Base-by-base conservation (phyloP, 2,888 invertebrate species). In the Trilocha varians region DNA sequence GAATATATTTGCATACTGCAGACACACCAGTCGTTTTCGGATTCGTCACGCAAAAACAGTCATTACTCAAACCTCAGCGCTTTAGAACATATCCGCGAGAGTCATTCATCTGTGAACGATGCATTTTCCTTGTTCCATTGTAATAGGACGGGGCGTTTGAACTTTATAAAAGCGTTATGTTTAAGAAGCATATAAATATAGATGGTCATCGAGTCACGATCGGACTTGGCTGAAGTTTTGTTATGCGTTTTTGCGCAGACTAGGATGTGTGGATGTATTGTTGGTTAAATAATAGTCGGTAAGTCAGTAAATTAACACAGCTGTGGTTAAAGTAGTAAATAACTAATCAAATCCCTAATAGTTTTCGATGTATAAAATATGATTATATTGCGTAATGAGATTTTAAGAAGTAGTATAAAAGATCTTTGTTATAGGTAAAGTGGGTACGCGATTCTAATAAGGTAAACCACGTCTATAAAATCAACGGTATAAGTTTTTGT, bases 61-160 rank as follows among this genome's bases (percentile, higher is more conserved):
- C 25, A 25, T 25, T 3, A 25, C 11, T 25, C 25, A 25, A 9
- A 25, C 6, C 25, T 11, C 25, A 6, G 25, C 6, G 25, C 25
- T 11, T 25, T 4, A 25, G 11, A 25, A 25, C 25, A 38, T 38
- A 38, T 36, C 40, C 45, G 40, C 42, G 45, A 42, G 42, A 42
- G 40, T 38, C 17, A 18, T 32, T 32, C 32, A 34, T 40, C 37
- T 37, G 35, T 40, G 36, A 39, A 38, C 36, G 41, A 42, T 42
- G 42, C 42, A 45, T 45, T 42, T 45, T 45, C 45, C 42, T 45
- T 33, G 38, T 45, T 42, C 45, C 32, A 40, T 45, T 45, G 45
- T 45, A 38, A 33, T 18, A 36, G 41, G 5, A 3, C 32, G 36
- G 25, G 43, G 43, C 43, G 40, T 40, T 43, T 43, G 40, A 43